Conservation (phyloP, 2,797 vertebrate species). For the Poeciliopsis paucimaculata region DNA sequence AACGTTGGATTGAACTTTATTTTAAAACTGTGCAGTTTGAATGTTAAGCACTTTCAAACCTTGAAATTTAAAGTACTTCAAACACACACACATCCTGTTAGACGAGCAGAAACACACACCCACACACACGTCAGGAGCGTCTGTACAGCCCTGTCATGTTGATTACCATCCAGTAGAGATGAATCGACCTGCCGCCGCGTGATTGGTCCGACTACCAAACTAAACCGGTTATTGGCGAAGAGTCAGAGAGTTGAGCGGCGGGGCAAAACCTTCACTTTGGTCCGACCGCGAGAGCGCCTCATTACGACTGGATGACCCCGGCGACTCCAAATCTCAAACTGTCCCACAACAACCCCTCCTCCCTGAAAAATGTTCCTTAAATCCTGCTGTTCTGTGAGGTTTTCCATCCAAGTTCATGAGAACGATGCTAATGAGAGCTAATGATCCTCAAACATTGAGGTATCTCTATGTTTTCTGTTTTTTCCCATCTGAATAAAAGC, state of each 20-base stretch:
- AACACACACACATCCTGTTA: constrained; percentile 19
- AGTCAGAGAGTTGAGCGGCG: constrained; percentile 79
- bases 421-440: constrained; percentile 90
- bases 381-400: constrained; percentile 59
- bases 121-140: constrained; percentile 39
- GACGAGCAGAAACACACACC: constrained; percentile 9
- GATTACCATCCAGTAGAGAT: constrained; percentile 88
- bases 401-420: constrained; percentile 64
- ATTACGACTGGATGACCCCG: constrained; percentile 86
- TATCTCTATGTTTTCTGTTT: constrained; percentile 74
- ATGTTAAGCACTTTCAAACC: too few relatives aligned
- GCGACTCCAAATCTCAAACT: constrained; percentile 84
- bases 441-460: constrained; percentile 90
- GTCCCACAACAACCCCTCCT: constrained; percentile 40
- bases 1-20: too few relatives aligned
- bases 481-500: constrained; percentile 87
- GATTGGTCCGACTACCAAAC: constrained; percentile 64
- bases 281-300: constrained; percentile 81
- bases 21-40: too few relatives aligned
- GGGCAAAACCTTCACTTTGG: constrained; percentile 81
- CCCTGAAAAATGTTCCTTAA: constrained; percentile 65
- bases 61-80: too few relatives aligned
- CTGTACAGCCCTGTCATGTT: constrained; percentile 67
- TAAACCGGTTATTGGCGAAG: constrained; percentile 53
- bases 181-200: constrained; percentile 82